phyloP scores from a whole-genome alignment of 2,113 vertebrate species.

The Channa maculata region DNA sequence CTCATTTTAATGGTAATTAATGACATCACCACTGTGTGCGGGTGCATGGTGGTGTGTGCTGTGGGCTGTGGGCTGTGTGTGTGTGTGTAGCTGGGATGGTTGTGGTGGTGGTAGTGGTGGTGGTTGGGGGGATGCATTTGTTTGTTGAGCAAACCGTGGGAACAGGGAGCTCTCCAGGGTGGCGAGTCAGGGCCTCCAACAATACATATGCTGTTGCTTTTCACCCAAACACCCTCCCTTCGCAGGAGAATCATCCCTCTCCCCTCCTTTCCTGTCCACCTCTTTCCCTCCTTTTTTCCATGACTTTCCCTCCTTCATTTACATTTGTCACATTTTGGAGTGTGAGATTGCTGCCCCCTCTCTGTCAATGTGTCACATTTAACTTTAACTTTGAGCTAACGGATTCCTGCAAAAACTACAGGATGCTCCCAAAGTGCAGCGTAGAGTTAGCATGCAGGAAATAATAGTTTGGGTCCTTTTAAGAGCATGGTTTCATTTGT shows the following conservation, averaged over 20 bases:
- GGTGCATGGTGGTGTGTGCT: slow-evolving; percentile 58
- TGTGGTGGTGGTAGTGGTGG: slow-evolving; percentile 21
- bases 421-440: background rate
- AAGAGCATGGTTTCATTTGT: background rate
- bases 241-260: slow-evolving; percentile 72
- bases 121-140: slow-evolving; percentile 74
- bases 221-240: slow-evolving; percentile 84
- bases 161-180: slow-evolving; percentile 85
- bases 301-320: slow-evolving; percentile 59
- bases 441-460: background rate
- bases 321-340: slow-evolving; percentile 48
- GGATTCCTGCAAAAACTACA: background rate
- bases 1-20: slow-evolving; percentile 89
- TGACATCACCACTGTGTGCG: slow-evolving; percentile 84
- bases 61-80: slow-evolving; percentile 36
- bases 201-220: slow-evolving; percentile 85
- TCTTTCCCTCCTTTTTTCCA: slow-evolving; percentile 57
- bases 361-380: slow-evolving; percentile 61
- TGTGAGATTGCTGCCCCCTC: slow-evolving; percentile 77
- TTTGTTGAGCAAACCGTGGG: slow-evolving; percentile 87
- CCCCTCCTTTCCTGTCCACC: slow-evolving; percentile 56
- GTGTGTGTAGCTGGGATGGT: slow-evolving; percentile 38
- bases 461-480: background rate
- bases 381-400: slow-evolving; percentile 5
- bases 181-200: slow-evolving; percentile 84